Evolutionary conservation across 2,797 vertebrate species (phyloP).

Genomic region (Rhodeus uyekii): DNA sequence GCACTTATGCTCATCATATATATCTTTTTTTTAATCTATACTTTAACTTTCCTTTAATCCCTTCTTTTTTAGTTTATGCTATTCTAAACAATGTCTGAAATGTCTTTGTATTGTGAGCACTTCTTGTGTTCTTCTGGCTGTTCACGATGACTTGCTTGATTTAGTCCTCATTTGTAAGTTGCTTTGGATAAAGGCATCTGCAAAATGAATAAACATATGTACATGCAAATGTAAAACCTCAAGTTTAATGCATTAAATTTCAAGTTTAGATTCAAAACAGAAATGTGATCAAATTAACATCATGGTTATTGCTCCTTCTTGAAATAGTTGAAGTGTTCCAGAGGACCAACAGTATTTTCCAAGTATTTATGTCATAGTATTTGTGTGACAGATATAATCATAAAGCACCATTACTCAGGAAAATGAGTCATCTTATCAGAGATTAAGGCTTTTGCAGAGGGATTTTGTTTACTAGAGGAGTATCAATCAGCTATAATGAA

Average conservation of each 20-base stretch:
- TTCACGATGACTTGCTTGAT: too few species aligned
- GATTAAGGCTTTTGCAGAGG: slow-evolving; percentile 54
- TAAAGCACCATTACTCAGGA: slow-evolving; percentile 55
- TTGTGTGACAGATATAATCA: slow-evolving; percentile 57
- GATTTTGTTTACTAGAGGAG: slow-evolving; percentile 48
- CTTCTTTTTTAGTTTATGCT: too few species aligned
- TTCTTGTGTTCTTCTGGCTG: too few species aligned
- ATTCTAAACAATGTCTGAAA: too few species aligned
- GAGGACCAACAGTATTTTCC: slow-evolving; percentile 14
- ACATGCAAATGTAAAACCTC: too few species aligned
- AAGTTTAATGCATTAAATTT: not conserved
- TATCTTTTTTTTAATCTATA: too few species aligned
- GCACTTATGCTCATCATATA: too few species aligned
- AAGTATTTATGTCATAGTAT: slow-evolving; percentile 35
- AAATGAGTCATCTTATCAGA: slow-evolving; percentile 60
- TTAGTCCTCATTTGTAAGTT: too few species aligned
- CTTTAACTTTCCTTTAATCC: too few species aligned
- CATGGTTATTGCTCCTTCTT: not conserved
- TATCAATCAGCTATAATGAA: slow-evolving; percentile 61
- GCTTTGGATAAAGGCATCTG: too few species aligned
- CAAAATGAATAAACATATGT: too few species aligned
- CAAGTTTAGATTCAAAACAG: not conserved
- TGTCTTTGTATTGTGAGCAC: too few species aligned
- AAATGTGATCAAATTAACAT: not conserved
- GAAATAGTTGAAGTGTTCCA: slow-evolving; percentile 2